Evolutionary conservation across 2,113 vertebrate genomes (phyloP).

Genomic region (Arizona elegans): DNA sequence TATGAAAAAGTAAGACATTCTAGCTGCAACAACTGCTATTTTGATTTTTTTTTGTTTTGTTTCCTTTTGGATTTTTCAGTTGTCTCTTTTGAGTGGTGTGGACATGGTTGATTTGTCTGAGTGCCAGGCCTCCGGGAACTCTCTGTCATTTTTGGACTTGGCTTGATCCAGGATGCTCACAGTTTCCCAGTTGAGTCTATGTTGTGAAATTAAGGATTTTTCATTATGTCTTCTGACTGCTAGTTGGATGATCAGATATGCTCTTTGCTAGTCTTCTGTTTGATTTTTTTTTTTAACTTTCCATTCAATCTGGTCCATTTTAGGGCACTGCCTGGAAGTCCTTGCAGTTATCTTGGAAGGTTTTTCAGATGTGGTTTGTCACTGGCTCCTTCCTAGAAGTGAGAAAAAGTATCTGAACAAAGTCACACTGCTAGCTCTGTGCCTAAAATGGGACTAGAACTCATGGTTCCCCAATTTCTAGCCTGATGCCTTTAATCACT

Average conservation of each 20-base stretch:
- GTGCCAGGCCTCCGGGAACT: background rate
- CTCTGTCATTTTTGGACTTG: background rate
- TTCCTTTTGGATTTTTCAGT: background rate
- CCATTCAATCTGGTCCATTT: background rate
- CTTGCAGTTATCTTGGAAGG: background rate
- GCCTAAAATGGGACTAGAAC: background rate
- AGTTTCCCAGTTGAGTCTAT: background rate
- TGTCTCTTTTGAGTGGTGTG: background rate
- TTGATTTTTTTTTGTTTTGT: background rate
- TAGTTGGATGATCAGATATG: background rate
- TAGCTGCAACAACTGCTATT: background rate
- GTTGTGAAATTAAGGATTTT: background rate
- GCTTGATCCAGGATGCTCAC: background rate
- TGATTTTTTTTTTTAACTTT: background rate
- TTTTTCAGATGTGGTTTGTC: background rate
- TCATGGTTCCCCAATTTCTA: background rate
- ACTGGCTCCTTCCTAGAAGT: background rate
- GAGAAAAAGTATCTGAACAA: background rate
- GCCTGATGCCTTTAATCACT: background rate
- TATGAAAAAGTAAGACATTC: background rate
- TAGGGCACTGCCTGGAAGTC: background rate
- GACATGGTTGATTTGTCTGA: background rate
- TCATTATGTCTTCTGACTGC: background rate
- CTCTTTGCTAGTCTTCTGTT: background rate
- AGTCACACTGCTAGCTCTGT: background rate